A percentile compares a stretch with the other conserved stretches of the same genome.
These are phyloP conservation scores for Percina caprodes DNA, from an alignment of 2,113 vertebrate genomes.

Conservation along the genomic window DNA sequence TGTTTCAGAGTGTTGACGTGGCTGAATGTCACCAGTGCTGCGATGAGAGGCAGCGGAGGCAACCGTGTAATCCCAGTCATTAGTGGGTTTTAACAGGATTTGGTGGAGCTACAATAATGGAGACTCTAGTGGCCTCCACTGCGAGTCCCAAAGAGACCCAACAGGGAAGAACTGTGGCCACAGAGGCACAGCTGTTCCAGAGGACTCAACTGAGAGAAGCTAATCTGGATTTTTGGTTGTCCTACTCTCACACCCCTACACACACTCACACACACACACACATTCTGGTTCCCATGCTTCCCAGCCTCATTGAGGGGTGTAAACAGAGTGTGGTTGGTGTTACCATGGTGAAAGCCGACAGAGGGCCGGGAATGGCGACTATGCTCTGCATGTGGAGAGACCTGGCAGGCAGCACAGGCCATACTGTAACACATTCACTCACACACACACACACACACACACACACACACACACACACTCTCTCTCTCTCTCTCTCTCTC, in stretches of 20 bases:
- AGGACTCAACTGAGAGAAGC: constrained; percentile 57
- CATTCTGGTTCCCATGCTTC: constrained; percentile 75
- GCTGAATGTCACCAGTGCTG: constrained; percentile 58
- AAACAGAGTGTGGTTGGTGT: constrained; percentile 81
- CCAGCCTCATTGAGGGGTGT: constrained; percentile 72
- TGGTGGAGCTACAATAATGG: constrained; percentile 79
- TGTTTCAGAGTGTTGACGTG: constrained; percentile 66
- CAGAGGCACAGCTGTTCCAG: constrained; percentile 65
- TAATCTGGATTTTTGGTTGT: constrained; percentile 65
- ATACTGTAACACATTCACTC: constrained; percentile 64
- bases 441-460: constrained; percentile 28
- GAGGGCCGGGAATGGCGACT: constrained; percentile 85
- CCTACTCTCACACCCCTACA: constrained; percentile 2
- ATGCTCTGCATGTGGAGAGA: constrained; percentile 79
- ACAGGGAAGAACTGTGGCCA: constrained; percentile 69
- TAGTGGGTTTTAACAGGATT: constrained; percentile 85
- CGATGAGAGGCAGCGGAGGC: constrained; percentile 63
- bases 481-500: too few relatives aligned
- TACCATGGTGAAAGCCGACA: constrained; percentile 80
- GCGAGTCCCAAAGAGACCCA: constrained; percentile 71
- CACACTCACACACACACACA: constrained; percentile 28
- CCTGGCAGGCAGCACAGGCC: constrained; percentile 50
- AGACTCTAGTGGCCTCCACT: constrained; percentile 77
- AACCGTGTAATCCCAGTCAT: constrained; percentile 81
- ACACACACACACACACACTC: constrained; percentile 34